Base-by-base conservation (phyloP, 2,797 vertebrate species). In the Heliangelus exortis region DNA sequence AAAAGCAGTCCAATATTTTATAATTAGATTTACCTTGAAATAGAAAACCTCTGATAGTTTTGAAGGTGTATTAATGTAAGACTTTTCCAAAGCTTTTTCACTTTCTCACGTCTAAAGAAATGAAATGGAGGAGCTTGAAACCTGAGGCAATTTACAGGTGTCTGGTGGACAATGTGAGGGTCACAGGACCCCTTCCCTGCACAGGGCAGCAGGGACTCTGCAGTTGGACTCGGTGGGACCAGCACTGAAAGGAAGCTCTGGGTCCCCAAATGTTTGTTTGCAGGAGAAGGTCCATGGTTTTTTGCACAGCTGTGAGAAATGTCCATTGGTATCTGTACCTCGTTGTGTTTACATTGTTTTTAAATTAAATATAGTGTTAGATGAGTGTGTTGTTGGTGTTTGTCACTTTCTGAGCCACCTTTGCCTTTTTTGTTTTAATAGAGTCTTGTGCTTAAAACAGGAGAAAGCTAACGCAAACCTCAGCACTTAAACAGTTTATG, bases 331-430 rank as follows among this genome's bases (percentile, higher is more conserved):
- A 29, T 78, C 78, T n/a, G 69, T 84, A 73, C 80, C 75, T 95
- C 36, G 16, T 75, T 18, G 45, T 88, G 79, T 94, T 95, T 92
- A 85, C 23, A 0, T 55, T 63, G 75, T 50, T 91, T 90, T 83
- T 48, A 72, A 57, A 7, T 62, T 84, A 89, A 50, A 78, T 69
- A 3, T 77, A 48, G 63, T 6, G 13, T 86, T 28, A 34, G 78
- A 19, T 82, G 72, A 84, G 59, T 81, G 84, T 15, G 53, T 93
- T 47, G 36, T 82, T 59, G 19, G 17, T 62, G 41, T 78, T 58
- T 41, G 63, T 92, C 28, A 13, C 92, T 92, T 89, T 62, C 72
- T 84, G 55, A 92, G 84, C 84, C 91, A 75, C 61, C 79, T 91
- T 45, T 84, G 83, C 72, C 41, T 95, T 95, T 79, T 87, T 36